These are phyloP conservation scores for Ernsta delagoae DNA, from an alignment of 2,888 invertebrate genomes.

Conservation along the genomic window DNA sequence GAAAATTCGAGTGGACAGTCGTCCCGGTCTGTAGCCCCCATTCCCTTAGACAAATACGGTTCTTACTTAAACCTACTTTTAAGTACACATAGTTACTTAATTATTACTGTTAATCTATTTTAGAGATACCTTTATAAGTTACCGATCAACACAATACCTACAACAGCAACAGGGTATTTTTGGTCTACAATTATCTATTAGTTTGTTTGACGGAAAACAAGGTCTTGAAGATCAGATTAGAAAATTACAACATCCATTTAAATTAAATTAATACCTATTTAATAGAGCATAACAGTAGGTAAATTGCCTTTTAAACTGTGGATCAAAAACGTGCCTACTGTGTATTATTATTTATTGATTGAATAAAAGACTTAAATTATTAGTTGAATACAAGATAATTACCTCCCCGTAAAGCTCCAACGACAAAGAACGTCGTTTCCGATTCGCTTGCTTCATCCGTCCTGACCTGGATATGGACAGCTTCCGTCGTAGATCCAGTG, in stretches of 20 bases:
- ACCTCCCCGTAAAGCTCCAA: constrained; percentile 82
- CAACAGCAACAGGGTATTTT: too few species aligned
- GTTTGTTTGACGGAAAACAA: background rate
- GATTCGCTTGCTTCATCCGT: constrained; percentile 83
- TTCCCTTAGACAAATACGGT: too few species aligned
- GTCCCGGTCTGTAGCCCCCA: too few species aligned
- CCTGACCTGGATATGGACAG: constrained; percentile 86
- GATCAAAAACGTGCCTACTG: too few species aligned
- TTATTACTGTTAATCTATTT: too few species aligned
- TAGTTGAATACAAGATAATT: background rate
- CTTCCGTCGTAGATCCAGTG: constrained; percentile 65
- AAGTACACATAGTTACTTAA: too few species aligned
- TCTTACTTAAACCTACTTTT: too few species aligned
- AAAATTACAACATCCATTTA: background rate
- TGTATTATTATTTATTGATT: too few species aligned
- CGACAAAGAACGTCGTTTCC: constrained; percentile 79
- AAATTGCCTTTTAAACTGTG: background rate
- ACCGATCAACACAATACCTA: too few species aligned
- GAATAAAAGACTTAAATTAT: too few species aligned
- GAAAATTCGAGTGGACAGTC: too few species aligned
- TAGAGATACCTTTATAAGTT: background rate
- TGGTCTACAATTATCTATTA: background rate
- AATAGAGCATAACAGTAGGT: background rate
- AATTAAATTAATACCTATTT: background rate
- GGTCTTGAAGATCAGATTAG: constrained; percentile 1